A percentile compares a stretch with the other conserved stretches of the same genome.
phyloP scores from a whole-genome alignment of 2,113 vertebrate species.

The Bambusicola thoracicus region DNA sequence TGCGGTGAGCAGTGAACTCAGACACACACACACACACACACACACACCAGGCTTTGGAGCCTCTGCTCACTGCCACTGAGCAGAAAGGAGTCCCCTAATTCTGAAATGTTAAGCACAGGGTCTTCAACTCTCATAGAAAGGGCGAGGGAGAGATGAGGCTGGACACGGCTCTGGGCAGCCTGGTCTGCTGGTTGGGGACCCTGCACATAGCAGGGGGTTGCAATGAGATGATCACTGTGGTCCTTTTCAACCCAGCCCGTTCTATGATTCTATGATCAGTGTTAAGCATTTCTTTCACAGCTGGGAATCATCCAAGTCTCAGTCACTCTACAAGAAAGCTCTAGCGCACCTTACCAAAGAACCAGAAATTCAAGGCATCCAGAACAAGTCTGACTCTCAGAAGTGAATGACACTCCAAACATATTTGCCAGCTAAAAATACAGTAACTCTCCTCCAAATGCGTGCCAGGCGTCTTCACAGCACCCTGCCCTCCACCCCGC shows the following conservation, averaged over 20 bases:
- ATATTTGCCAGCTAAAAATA: constrained; percentile 57
- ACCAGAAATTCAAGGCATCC: not conserved
- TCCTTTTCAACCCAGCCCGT: too few relatives aligned
- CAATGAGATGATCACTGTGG: too few relatives aligned
- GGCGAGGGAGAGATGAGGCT: not conserved
- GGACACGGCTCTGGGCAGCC: too few relatives aligned
- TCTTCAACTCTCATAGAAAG: constrained; percentile 41
- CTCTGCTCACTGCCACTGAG: not conserved
- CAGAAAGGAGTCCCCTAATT: constrained; percentile 32
- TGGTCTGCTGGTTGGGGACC: too few relatives aligned
- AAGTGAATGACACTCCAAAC: constrained; percentile 30
- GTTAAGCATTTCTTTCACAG: not conserved
- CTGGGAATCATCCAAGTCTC: not conserved
- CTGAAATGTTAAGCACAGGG: constrained; percentile 31
- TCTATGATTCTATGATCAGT: not conserved
- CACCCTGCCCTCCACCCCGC: constrained; percentile 7
- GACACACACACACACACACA: not conserved
- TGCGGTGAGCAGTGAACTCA: not conserved
- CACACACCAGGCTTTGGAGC: not conserved
- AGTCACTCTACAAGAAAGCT: not conserved
- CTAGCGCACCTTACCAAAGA: not conserved
- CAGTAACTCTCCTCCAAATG: constrained; percentile 8
- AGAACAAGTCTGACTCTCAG: not conserved
- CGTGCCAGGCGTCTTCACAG: constrained; percentile 12
- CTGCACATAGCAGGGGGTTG: too few relatives aligned